Percentiles rank a stretch among this genome's conserved stretches.
Evolutionary conservation across 2,113 vertebrate species (phyloP).

Genomic region (Paramisgurnus dabryanus): DNA sequence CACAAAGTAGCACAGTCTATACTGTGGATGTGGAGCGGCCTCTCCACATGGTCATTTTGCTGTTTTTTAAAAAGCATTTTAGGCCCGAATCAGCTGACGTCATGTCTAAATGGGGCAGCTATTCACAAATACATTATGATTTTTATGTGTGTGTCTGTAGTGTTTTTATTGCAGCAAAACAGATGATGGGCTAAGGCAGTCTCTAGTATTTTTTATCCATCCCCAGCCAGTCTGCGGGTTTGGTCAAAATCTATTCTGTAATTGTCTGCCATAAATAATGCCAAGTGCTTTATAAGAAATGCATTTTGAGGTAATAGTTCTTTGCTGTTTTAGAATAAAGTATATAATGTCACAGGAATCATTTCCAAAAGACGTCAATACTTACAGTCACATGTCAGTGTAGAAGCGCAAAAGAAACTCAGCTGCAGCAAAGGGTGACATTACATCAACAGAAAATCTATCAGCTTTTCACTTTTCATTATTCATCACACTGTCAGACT

Average conservation of each 20-base stretch:
- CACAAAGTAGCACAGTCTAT: conserved; percentile 55
- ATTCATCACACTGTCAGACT: conserved; percentile 70
- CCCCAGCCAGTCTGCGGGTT: too few species aligned
- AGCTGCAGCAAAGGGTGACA: conserved; percentile 47
- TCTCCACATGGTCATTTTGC: conserved; percentile 24
- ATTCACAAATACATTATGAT: background rate
- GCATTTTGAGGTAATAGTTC: background rate
- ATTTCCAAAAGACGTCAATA: conserved; percentile 45
- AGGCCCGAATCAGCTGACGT: background rate
- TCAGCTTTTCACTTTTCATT: conserved; percentile 55
- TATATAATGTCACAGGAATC: conserved; percentile 25
- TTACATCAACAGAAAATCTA: conserved; percentile 62
- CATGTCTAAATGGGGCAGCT: conserved; percentile 6
- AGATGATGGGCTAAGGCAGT: background rate
- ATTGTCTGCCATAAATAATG: too few species aligned
- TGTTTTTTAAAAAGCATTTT: conserved; percentile 40
- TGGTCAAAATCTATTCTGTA: too few species aligned
- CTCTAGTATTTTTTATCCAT: background rate
- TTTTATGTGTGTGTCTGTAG: background rate
- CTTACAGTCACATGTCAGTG: conserved; percentile 56
- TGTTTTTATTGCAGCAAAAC: background rate
- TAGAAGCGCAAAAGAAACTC: conserved; percentile 46
- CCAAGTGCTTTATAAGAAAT: too few species aligned
- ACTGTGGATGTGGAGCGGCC: conserved; percentile 24
- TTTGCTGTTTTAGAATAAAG: conserved; percentile 30